phyloP scores from a whole-genome alignment of 2,113 vertebrate species.

The Camelus bactrianus region DNA sequence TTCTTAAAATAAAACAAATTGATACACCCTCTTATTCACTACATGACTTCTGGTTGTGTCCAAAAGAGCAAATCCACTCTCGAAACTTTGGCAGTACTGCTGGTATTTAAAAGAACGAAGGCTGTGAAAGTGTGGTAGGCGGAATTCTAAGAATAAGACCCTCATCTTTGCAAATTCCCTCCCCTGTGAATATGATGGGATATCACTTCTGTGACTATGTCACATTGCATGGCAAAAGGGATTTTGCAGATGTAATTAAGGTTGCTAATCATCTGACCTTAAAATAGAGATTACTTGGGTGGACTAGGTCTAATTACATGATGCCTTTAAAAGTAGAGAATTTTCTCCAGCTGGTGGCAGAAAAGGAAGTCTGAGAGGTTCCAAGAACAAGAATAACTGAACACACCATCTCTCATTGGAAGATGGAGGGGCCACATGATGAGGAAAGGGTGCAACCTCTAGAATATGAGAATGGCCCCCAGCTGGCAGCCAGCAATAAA shows the following conservation, averaged over 20 bases:
- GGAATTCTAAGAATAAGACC: neutral
- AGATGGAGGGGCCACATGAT: neutral
- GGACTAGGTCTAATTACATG: neutral
- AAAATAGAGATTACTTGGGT: neutral
- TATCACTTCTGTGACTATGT: neutral
- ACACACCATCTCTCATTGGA: neutral
- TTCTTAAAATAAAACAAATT: constrained; percentile 19
- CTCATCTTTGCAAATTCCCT: neutral
- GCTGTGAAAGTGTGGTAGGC: neutral
- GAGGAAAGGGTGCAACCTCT: neutral
- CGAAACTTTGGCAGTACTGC: neutral
- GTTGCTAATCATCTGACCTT: constrained; percentile 10
- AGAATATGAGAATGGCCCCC: neutral
- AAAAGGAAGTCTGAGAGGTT: constrained; percentile 17
- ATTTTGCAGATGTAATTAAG: neutral
- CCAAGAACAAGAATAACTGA: neutral
- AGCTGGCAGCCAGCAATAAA: neutral
- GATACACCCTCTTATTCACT: neutral
- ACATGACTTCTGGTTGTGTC: neutral
- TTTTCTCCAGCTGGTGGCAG: constrained; percentile 41
- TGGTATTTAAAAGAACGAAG: neutral
- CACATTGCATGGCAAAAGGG: neutral
- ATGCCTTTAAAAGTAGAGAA: neutral
- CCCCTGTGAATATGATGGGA: neutral
- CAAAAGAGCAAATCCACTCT: neutral